phyloP scores from a whole-genome alignment of 1,140 invertebrate species.

The Ostrea edulis region DNA sequence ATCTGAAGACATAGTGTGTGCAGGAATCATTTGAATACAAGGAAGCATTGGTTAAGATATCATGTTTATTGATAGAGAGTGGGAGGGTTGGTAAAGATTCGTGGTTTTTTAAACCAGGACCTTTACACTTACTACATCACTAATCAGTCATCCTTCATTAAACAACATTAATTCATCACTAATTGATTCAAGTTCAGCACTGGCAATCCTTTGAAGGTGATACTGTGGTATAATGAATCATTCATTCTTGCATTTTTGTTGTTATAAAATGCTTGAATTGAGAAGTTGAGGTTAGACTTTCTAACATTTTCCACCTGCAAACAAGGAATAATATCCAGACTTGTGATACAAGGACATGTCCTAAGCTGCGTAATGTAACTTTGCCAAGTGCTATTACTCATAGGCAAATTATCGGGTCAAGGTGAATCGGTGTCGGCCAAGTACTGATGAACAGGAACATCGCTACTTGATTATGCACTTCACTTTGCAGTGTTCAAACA shows the following conservation, averaged over 20 bases:
- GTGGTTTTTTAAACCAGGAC: constrained; percentile 2
- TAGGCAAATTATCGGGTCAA: background rate
- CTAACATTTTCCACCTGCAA: constrained; percentile 1
- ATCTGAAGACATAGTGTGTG: background rate
- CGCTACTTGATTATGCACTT: constrained; percentile 7
- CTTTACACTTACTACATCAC: background rate
- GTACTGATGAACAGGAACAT: constrained; percentile 1
- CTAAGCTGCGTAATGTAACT: background rate
- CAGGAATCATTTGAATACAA: background rate
- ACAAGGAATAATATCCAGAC: background rate
- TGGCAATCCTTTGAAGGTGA: constrained; percentile 19
- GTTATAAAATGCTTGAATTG: constrained; percentile 15
- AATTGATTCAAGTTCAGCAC: background rate
- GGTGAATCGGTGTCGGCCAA: background rate
- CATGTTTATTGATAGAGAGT: constrained; percentile 3
- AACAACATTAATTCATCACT: background rate
- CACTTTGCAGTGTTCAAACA: constrained; percentile 18
- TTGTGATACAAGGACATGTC: background rate
- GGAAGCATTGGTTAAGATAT: background rate
- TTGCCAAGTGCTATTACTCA: background rate
- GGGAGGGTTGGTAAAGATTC: constrained; percentile 21
- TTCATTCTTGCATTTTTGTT: constrained; percentile 1
- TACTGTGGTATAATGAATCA: constrained; percentile 20
- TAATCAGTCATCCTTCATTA: constrained; percentile 26
- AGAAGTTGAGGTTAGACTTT: background rate